phyloP scores from a whole-genome alignment of 2,888 invertebrate species.

The Parnassius smintheus region DNA sequence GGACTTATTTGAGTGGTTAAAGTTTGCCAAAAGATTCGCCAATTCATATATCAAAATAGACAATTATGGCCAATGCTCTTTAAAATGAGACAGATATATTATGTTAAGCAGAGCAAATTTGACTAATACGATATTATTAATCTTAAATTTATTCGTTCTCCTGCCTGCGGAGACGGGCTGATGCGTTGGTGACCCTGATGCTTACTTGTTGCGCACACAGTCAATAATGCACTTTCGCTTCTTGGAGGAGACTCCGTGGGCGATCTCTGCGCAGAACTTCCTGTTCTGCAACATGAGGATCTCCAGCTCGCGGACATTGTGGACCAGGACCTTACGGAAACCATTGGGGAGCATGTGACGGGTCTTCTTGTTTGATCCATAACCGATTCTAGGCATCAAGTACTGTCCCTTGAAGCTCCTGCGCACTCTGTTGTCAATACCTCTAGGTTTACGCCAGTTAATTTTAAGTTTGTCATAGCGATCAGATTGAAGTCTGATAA shows the following conservation, averaged over 20 bases:
- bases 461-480: constrained; percentile 97
- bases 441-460: constrained; percentile 87
- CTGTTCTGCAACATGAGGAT: constrained; percentile 99
- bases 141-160: constrained; percentile 88
- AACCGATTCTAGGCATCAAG: constrained; percentile 99
- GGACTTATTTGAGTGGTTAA: too few relatives aligned
- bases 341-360: constrained; percentile 99
- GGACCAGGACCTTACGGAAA: constrained; percentile 89
- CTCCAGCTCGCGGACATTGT: constrained; percentile 92
- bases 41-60: too few relatives aligned
- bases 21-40: too few relatives aligned
- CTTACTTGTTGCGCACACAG: constrained; percentile 97
- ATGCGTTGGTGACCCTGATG: constrained; percentile 97
- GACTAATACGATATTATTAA: too few relatives aligned
- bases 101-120: too few relatives aligned
- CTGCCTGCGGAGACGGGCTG: constrained; percentile 97
- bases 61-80: too few relatives aligned
- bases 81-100: too few relatives aligned
- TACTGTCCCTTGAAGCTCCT: constrained; percentile 99
- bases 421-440: constrained; percentile 99
- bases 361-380: constrained; percentile 96
- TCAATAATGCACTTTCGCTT: constrained; percentile 98
- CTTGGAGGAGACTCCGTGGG: constrained; percentile 98
- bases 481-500: constrained; percentile 99
- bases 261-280: constrained; percentile 98